A percentile compares a stretch with the other conserved stretches of the same genome.
Evolutionary conservation across 2,888 invertebrate species (phyloP).

Genomic region (Lepidonotus clava): DNA sequence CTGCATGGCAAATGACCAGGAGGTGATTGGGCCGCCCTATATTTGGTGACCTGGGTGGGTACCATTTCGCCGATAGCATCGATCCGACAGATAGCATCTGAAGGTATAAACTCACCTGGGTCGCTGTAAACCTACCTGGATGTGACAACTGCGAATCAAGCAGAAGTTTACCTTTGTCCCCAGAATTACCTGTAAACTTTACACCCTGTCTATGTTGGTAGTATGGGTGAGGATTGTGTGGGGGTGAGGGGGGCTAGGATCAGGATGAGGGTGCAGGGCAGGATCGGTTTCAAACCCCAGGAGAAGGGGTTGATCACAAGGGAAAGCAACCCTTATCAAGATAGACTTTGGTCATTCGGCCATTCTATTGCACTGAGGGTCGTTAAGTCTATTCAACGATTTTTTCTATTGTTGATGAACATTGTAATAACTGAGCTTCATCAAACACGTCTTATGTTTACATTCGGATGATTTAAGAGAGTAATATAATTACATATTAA

Average conservation of each 20-base stretch:
- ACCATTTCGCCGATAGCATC: conserved; percentile 41
- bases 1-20: conserved; percentile 7
- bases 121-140: conserved; percentile 38
- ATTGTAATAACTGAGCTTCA: too few relatives aligned
- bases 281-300: too few relatives aligned
- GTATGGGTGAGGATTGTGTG: background rate
- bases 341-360: too few relatives aligned
- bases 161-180: conserved; percentile 36
- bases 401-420: too few relatives aligned
- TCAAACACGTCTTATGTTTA: too few relatives aligned
- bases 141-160: conserved; percentile 46
- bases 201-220: conserved; percentile 6
- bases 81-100: conserved; percentile 35
- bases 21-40: conserved; percentile 35
- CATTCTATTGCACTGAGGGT: too few relatives aligned
- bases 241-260: background rate
- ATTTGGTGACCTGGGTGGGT: background rate
- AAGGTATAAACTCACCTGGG: conserved; percentile 32
- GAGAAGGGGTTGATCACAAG: too few relatives aligned
- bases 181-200: conserved; percentile 28
- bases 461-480: too few relatives aligned
- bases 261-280: background rate
- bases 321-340: too few relatives aligned
- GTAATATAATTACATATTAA: too few relatives aligned
- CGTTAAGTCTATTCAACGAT: too few relatives aligned